Conservation (phyloP, 2,888 invertebrate genomes). For the Mythimna loreyi region DNA sequence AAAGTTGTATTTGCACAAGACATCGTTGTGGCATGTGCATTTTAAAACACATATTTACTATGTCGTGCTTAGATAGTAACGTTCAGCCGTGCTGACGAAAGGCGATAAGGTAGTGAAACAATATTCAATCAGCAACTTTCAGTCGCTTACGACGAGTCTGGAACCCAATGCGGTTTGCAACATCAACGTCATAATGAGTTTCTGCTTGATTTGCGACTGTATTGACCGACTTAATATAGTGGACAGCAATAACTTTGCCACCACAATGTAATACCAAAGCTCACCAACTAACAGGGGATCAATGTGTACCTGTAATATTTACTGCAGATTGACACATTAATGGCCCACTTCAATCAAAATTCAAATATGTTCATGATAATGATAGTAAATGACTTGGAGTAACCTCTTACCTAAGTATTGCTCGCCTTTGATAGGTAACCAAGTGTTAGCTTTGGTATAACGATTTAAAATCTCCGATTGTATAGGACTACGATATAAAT, state of each 20-base stretch:
- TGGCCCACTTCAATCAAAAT: neutral
- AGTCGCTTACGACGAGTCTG: neutral
- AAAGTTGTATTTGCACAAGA: constrained; percentile 31
- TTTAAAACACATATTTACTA: constrained; percentile 15
- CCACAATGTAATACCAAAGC: constrained; percentile 2
- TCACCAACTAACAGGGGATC: neutral
- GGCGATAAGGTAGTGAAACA: constrained; percentile 1
- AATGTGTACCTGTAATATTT: neutral
- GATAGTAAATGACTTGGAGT: no score
- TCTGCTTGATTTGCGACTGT: constrained; percentile 37
- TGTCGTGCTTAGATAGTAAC: constrained; percentile 1
- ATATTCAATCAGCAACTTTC: constrained; percentile 30
- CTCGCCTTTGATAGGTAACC: no score
- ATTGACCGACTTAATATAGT: constrained; percentile 24
- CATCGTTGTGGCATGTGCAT: constrained; percentile 15
- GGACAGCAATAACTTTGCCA: constrained; percentile 19
- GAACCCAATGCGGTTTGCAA: constrained; percentile 20
- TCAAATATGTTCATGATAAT: no score
- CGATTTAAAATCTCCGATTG: neutral
- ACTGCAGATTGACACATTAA: neutral
- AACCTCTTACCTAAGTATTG: no score
- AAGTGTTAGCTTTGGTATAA: no score
- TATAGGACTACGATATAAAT: neutral
- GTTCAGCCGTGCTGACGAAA: constrained; percentile 10
- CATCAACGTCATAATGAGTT: constrained; percentile 28